A percentile compares a stretch with the other conserved stretches of the same genome.
phyloP scores from a whole-genome alignment of 2,113 vertebrate genomes.

The Tursiops truncatus region DNA sequence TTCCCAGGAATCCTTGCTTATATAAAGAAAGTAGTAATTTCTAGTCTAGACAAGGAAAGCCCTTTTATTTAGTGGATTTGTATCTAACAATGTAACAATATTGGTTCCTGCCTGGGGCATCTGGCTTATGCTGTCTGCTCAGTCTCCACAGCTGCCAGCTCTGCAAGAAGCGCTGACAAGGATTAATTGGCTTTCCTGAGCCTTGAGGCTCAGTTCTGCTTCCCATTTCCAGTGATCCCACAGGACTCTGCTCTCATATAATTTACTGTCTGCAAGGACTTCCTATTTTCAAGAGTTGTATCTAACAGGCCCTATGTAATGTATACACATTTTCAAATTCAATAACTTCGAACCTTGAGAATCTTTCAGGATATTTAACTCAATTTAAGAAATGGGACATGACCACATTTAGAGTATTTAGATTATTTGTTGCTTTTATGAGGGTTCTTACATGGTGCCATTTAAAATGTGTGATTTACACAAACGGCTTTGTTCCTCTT shows the following conservation, averaged over 20 bases:
- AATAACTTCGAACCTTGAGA: not conserved
- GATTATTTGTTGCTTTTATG: not conserved
- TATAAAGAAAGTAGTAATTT: not conserved
- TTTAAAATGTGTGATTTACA: not conserved
- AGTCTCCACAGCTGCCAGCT: slow-evolving; percentile 44
- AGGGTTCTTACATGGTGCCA: not conserved
- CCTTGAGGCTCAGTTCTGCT: slow-evolving; percentile 29
- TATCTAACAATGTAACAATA: slow-evolving; percentile 50
- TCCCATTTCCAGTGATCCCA: slow-evolving; percentile 22
- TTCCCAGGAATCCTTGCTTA: not conserved
- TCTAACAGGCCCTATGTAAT: not conserved
- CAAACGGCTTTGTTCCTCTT: not conserved
- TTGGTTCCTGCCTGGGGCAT: slow-evolving; percentile 31
- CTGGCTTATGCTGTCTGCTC: not conserved
- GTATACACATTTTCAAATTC: not conserved
- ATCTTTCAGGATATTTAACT: not conserved
- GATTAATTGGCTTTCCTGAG: slow-evolving; percentile 70
- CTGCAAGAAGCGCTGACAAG: slow-evolving; percentile 57
- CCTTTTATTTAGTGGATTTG: not conserved
- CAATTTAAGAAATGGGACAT: not conserved
- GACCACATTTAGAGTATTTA: not conserved
- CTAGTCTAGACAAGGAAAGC: not conserved
- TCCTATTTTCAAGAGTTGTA: slow-evolving; percentile 4
- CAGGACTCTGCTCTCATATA: slow-evolving; percentile 27
- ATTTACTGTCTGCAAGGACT: slow-evolving; percentile 36